Conservation (phyloP, 2,888 invertebrate species). For the Tridacna gigas region DNA sequence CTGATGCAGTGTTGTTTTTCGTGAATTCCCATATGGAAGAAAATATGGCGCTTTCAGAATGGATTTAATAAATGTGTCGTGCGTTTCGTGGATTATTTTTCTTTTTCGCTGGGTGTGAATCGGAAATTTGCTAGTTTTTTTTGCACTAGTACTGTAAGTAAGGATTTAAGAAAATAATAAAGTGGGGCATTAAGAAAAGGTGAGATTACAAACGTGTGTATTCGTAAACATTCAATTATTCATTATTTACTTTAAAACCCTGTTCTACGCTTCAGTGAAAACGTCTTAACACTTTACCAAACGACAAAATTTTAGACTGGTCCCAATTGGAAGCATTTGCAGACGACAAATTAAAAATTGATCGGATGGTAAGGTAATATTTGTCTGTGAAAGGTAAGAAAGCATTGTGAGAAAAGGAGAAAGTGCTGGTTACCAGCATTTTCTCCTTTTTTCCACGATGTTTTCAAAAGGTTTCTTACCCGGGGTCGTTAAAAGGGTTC, state of each 20-base stretch:
- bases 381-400: background rate
- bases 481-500: too few species aligned
- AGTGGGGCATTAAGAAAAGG: constrained; percentile 10
- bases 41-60: background rate
- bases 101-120: too few species aligned
- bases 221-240: constrained; percentile 14
- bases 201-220: constrained; percentile 11
- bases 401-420: background rate
- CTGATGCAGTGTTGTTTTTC: too few species aligned
- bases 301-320: background rate
- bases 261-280: constrained; percentile 14
- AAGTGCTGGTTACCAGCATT: constrained; percentile 3
- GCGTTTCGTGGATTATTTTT: too few species aligned
- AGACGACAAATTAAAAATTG: background rate
- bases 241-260: constrained; percentile 22
- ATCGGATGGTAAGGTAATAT: background rate
- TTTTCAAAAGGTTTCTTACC: too few species aligned
- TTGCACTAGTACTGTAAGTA: background rate
- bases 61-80: background rate
- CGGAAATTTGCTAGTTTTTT: too few species aligned
- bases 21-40: too few species aligned
- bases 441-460: background rate
- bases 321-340: background rate
- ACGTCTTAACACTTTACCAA: background rate
- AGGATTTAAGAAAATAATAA: background rate